These are phyloP conservation scores for Drosophila barbarae DNA, from an alignment of 2,888 invertebrate species.

Conservation along the genomic window DNA sequence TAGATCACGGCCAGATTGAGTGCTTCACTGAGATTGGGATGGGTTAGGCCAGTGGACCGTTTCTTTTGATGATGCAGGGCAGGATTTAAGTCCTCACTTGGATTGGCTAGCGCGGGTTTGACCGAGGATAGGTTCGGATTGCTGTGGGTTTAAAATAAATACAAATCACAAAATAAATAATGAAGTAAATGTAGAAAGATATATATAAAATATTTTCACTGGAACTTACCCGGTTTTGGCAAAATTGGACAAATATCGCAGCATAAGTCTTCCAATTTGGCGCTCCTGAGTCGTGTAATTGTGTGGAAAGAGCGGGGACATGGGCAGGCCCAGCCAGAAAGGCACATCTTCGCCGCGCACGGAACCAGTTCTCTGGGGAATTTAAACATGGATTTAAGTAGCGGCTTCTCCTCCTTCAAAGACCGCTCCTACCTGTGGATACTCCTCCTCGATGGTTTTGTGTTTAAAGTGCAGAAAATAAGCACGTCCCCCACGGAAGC, in stretches of 20 bases:
- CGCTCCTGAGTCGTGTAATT: conserved; percentile 90
- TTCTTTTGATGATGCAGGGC: conserved; percentile 49
- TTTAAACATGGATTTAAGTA: conserved; percentile 1
- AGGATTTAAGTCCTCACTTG: conserved; percentile 14
- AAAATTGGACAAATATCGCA: conserved; percentile 93
- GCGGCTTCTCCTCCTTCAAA: neutral
- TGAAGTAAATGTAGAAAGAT: neutral
- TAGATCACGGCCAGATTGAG: conserved; percentile 74
- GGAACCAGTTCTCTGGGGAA: conserved; percentile 86
- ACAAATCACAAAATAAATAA: neutral
- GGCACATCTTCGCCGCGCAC: conserved; percentile 93
- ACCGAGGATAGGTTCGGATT: conserved; percentile 75
- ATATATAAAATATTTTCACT: conserved; percentile 26
- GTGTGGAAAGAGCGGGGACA: conserved; percentile 85
- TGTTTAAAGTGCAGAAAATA: conserved; percentile 94
- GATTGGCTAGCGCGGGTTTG: conserved; percentile 38
- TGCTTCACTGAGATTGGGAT: conserved; percentile 52
- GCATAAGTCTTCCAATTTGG: conserved; percentile 87
- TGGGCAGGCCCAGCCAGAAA: conserved; percentile 90
- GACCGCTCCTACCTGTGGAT: conserved; percentile 83
- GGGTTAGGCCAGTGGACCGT: conserved; percentile 41
- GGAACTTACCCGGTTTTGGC: conserved; percentile 90
- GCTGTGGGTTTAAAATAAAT: conserved; percentile 42
- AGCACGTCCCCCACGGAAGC: conserved; percentile 88
- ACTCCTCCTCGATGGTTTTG: conserved; percentile 89